phyloP scores from a whole-genome alignment of 2,888 invertebrate genomes.

The Adelognathus sp. region DNA sequence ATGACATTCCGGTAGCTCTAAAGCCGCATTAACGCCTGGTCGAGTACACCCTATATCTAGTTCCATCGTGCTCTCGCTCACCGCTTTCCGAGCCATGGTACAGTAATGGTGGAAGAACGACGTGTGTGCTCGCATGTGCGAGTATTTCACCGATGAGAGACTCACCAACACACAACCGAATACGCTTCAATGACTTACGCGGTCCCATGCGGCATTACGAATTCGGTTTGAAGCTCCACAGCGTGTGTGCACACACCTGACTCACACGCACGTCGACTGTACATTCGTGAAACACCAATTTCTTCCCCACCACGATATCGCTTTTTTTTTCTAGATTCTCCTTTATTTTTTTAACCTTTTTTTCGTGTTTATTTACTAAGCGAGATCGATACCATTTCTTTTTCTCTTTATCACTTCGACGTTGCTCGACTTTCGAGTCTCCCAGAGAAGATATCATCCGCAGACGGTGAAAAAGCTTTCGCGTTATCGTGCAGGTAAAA shows the following conservation, averaged over 20 bases:
- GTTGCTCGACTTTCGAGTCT: too few relatives aligned
- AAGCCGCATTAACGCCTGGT: conserved; percentile 62
- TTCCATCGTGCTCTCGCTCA: conserved; percentile 29
- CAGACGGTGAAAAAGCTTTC: too few relatives aligned
- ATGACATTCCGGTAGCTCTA: conserved; percentile 60
- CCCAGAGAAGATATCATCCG: too few relatives aligned
- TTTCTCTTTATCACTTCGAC: neutral
- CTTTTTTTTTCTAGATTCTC: neutral
- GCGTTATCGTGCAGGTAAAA: too few relatives aligned
- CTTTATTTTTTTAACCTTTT: conserved; percentile 13
- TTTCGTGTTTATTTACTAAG: too few relatives aligned
- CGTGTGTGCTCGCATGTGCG: conserved; percentile 12
- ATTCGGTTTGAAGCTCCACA: conserved; percentile 56
- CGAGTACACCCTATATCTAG: conserved; percentile 55
- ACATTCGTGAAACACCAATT: conserved; percentile 37
- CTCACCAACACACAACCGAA: neutral
- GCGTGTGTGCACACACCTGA: neutral
- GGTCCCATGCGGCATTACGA: conserved; percentile 51
- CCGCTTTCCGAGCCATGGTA: conserved; percentile 48
- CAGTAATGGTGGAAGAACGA: neutral
- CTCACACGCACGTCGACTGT: conserved; percentile 4
- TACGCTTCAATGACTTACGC: conserved; percentile 48
- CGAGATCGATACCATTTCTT: neutral
- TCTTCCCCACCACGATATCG: neutral
- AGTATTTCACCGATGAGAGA: conserved; percentile 10